phyloP scores from a whole-genome alignment of 2,888 invertebrate genomes.

The Zele albiditarsus region DNA sequence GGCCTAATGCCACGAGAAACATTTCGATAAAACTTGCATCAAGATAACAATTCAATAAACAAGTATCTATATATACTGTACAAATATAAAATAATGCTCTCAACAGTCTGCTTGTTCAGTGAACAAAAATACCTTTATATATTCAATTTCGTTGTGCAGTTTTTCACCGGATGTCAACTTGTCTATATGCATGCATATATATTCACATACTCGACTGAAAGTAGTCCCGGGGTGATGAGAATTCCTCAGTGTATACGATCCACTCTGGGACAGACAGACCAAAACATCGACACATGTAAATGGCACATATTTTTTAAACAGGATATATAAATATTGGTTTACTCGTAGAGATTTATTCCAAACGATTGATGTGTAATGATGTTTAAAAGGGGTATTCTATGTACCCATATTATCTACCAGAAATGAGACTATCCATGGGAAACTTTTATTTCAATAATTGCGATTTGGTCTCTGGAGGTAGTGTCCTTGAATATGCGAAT shows the following conservation, averaged over 20 bases:
- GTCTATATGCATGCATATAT: neutral
- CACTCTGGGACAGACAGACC: slow-evolving; percentile 14
- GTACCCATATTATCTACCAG: no score
- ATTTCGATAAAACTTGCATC: neutral
- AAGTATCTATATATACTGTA: neutral
- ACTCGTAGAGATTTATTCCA: neutral
- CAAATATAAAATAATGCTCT: neutral
- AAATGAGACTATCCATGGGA: no score
- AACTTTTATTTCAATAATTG: no score
- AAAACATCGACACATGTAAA: slow-evolving; percentile 21
- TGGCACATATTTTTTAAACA: neutral
- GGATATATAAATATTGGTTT: neutral
- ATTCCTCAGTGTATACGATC: slow-evolving; percentile 15
- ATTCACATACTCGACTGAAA: slow-evolving; percentile 2
- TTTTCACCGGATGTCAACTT: slow-evolving; percentile 4
- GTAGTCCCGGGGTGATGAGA: neutral
- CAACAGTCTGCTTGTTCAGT: neutral
- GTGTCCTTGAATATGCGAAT: no score
- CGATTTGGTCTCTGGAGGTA: no score
- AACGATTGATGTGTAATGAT: neutral
- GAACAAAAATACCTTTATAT: neutral
- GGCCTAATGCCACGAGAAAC: neutral
- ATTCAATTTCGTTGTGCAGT: neutral
- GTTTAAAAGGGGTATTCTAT: neutral
- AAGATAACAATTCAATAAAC: neutral